These are phyloP conservation scores for Mimas tiliae DNA, from an alignment of 2,888 invertebrate species.

Conservation along the genomic window DNA sequence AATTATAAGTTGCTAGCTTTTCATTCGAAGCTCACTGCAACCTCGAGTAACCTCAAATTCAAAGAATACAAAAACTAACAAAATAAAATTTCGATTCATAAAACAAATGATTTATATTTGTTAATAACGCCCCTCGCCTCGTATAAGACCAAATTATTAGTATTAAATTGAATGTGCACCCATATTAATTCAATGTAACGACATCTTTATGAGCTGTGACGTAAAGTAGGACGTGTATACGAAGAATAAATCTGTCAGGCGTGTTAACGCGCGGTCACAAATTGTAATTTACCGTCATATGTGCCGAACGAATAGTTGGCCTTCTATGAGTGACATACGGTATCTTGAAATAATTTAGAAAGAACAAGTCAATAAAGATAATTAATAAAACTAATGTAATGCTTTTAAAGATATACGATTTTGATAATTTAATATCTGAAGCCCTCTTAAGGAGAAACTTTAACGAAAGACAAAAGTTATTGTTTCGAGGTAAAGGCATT, in stretches of 20 bases:
- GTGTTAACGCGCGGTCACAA: slow-evolving; percentile 74
- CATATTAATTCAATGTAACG: slow-evolving; percentile 74
- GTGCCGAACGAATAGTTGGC: slow-evolving; percentile 58
- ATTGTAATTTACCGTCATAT: slow-evolving; percentile 75
- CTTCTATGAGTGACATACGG: slow-evolving; percentile 30
- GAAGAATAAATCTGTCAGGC: slow-evolving; percentile 77
- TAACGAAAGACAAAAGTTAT: too few species aligned
- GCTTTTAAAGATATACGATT: too few species aligned
- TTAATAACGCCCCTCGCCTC: slow-evolving; percentile 23
- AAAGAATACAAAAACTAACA: slow-evolving; percentile 1
- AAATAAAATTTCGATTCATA: background rate
- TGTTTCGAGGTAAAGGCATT: too few species aligned
- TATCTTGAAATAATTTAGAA: slow-evolving; percentile 29
- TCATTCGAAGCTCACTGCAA: too few species aligned
- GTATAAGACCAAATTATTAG: slow-evolving; percentile 55
- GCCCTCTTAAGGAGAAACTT: too few species aligned
- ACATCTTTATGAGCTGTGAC: slow-evolving; percentile 80
- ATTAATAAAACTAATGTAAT: too few species aligned
- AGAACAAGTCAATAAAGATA: background rate
- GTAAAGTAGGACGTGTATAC: slow-evolving; percentile 75
- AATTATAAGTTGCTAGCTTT: background rate
- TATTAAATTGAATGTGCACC: slow-evolving; percentile 66
- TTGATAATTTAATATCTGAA: too few species aligned
- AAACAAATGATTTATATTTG: slow-evolving; percentile 19
- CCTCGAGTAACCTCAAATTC: background rate